Conservation (phyloP, 2,113 vertebrate genomes). For the Psephotus haematonotus region DNA sequence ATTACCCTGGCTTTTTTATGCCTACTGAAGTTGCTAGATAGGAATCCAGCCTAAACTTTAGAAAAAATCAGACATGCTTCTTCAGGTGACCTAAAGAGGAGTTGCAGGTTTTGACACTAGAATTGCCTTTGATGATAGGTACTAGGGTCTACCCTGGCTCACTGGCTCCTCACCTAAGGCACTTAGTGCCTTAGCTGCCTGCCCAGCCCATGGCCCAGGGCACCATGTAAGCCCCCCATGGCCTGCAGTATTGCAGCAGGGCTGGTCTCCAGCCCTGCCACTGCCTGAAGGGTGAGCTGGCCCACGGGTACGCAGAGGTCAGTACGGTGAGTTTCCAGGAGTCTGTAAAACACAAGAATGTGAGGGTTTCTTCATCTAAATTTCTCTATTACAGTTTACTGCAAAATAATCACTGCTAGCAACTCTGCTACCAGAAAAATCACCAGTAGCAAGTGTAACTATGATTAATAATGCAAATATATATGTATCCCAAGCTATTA, state of each 20-base stretch:
- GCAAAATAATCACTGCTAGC: background rate
- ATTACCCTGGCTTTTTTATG: no score
- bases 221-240: accelerated
- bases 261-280: background rate
- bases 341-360: background rate
- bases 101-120: background rate
- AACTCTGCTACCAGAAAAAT: background rate
- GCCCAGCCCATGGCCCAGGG: no score
- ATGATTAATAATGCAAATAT: background rate
- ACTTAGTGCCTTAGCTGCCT: no score
- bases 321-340: accelerated
- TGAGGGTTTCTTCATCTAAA: background rate
- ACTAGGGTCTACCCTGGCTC: no score
- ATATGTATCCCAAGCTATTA: background rate
- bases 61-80: background rate
- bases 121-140: no score
- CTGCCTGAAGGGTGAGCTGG: background rate
- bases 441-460: background rate
- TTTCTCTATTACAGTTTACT: background rate
- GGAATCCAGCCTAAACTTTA: background rate
- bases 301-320: accelerated
- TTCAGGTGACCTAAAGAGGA: background rate
- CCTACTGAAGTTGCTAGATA: no score
- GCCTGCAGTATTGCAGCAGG: background rate
- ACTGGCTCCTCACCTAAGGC: no score